Conservation (phyloP, 2,797 vertebrate genomes). For the Typhlichthys eigenmanni region DNA sequence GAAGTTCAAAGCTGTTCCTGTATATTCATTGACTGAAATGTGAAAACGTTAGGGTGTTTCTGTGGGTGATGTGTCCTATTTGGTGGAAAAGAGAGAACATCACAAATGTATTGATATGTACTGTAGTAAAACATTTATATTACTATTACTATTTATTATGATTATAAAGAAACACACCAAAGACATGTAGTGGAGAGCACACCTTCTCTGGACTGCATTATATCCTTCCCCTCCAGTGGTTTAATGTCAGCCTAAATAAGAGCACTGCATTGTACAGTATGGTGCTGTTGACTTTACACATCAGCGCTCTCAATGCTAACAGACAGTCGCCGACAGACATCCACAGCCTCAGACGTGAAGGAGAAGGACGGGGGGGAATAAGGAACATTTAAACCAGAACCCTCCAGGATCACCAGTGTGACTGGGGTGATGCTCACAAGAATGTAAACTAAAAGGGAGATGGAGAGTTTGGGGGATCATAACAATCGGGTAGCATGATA, state of each 20-base stretch:
- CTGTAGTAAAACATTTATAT: too few relatives aligned
- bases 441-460: slow-evolving; percentile 67
- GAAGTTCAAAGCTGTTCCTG: too few relatives aligned
- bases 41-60: too few relatives aligned
- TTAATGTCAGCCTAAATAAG: not conserved
- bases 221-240: not conserved
- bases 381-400: slow-evolving; percentile 55
- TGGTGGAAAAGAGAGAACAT: too few relatives aligned
- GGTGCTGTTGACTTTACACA: not conserved
- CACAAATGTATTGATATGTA: too few relatives aligned
- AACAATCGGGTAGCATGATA: slow-evolving; percentile 64
- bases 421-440: slow-evolving; percentile 50
- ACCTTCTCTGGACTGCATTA: slow-evolving; percentile 1
- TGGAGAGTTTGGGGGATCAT: slow-evolving; percentile 48
- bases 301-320: slow-evolving; percentile 3
- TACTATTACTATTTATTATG: too few relatives aligned
- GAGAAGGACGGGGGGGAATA: not conserved
- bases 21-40: too few relatives aligned
- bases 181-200: not conserved
- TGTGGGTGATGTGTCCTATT: too few relatives aligned
- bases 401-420: slow-evolving; percentile 37
- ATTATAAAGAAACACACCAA: not conserved
- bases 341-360: not conserved
- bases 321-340: not conserved
- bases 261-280: not conserved